Percentiles rank a stretch among this genome's conserved stretches.
These are phyloP conservation scores for Lethenteron camtschaticum DNA, from an alignment of 2,113 vertebrate species.

Conservation along the genomic window DNA sequence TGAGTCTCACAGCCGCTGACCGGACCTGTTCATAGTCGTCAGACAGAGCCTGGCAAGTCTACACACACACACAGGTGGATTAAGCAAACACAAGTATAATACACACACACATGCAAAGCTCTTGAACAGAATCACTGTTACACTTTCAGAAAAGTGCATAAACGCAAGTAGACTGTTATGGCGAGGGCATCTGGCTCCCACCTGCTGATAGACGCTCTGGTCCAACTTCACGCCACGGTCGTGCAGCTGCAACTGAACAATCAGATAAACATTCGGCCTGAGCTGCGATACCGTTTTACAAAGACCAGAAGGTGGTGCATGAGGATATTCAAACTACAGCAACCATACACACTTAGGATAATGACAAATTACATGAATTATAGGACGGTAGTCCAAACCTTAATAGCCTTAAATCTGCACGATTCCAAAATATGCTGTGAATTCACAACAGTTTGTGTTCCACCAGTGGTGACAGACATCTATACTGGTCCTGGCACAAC, in stretches of 20 bases:
- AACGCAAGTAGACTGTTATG: too few species aligned
- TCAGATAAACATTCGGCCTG: too few species aligned
- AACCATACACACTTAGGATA: not conserved
- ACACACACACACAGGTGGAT: not conserved
- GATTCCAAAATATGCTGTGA: too few species aligned
- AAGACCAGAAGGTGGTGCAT: not conserved
- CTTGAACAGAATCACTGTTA: too few species aligned
- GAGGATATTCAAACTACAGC: not conserved
- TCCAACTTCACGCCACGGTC: constrained; percentile 77
- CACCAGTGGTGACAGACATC: too few species aligned
- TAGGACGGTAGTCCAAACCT: too few species aligned
- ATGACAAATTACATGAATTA: not conserved
- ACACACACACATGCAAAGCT: not conserved
- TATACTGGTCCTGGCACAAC: too few species aligned
- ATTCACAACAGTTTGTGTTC: too few species aligned
- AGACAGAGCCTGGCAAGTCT: constrained; percentile 69
- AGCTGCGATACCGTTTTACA: too few species aligned
- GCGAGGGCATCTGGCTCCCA: too few species aligned
- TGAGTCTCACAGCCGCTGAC: constrained; percentile 73
- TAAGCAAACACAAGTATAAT: not conserved
- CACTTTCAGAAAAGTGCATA: too few species aligned
- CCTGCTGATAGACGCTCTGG: constrained; percentile 57
- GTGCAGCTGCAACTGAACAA: constrained; percentile 54
- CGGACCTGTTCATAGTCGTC: constrained; percentile 94
- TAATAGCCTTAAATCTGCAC: too few species aligned